Conservation (phyloP, 2,888 invertebrate species). For the Dendrolimus pini region DNA sequence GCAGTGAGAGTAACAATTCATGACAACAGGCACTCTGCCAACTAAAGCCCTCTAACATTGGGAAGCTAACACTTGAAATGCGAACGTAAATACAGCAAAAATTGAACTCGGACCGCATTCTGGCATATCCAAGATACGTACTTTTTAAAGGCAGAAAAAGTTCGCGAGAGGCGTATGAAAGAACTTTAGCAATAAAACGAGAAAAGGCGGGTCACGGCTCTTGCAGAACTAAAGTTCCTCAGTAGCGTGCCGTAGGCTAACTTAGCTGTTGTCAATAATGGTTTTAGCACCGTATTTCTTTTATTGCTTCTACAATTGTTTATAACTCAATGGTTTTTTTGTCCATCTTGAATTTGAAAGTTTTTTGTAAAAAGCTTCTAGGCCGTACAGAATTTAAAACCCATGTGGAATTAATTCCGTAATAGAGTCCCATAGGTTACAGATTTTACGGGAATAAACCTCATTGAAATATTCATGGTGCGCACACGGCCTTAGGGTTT, state of each 20-base stretch:
- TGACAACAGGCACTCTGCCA: conserved; percentile 54
- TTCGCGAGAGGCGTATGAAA: conserved; percentile 59
- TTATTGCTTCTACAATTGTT: not conserved
- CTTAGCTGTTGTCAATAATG: conserved; percentile 57
- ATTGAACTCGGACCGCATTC: too few relatives aligned
- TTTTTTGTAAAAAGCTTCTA: too few relatives aligned
- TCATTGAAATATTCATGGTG: too few relatives aligned
- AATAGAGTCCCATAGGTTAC: too few relatives aligned
- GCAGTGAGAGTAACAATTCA: conserved; percentile 32
- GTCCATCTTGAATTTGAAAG: too few relatives aligned
- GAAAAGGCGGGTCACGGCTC: conserved; percentile 56
- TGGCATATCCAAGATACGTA: conserved; percentile 1
- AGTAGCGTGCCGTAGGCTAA: conserved; percentile 49
- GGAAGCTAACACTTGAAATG: conserved; percentile 28
- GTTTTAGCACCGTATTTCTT: conserved; percentile 12
- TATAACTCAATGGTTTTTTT: too few relatives aligned
- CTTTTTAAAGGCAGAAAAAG: conserved; percentile 30
- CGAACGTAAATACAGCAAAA: conserved; percentile 17
- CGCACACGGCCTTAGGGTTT: too few relatives aligned
- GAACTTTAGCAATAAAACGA: conserved; percentile 68
- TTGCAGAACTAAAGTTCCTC: conserved; percentile 61
- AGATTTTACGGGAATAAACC: too few relatives aligned
- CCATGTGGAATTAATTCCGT: too few relatives aligned
- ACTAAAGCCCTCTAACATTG: conserved; percentile 32
- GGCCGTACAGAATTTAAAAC: too few relatives aligned